A percentile compares a stretch with the other conserved stretches of the same genome.
These are phyloP conservation scores for Ferdinandea cuprea DNA, from an alignment of 2,888 invertebrate genomes.

Conservation along the genomic window DNA sequence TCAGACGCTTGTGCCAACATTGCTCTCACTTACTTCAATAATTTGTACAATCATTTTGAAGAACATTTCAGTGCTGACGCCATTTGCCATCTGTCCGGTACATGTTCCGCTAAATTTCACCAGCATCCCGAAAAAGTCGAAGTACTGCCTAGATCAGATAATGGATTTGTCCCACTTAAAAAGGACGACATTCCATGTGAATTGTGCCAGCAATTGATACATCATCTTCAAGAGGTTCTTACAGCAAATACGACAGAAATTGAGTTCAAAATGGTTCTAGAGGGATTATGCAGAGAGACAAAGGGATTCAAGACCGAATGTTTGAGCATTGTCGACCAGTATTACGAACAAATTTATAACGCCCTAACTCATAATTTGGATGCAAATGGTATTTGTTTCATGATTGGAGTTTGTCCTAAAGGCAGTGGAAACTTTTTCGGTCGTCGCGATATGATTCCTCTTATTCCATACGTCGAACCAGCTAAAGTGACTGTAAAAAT, in stretches of 20 bases:
- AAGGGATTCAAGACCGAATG: constrained; percentile 90
- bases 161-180: constrained; percentile 84
- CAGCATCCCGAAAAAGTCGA: constrained; percentile 86
- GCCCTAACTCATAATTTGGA: constrained; percentile 88
- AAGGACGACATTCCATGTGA: constrained; percentile 90
- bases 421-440: constrained; percentile 64
- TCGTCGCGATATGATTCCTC: constrained; percentile 85
- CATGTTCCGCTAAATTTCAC: constrained; percentile 87
- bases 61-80: constrained; percentile 86
- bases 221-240: constrained; percentile 90
- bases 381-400: constrained; percentile 87
- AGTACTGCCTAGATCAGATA: constrained; percentile 85
- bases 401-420: constrained; percentile 85
- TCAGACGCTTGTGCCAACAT: constrained; percentile 92
- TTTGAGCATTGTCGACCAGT: constrained; percentile 89
- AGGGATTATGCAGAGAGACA: constrained; percentile 92
- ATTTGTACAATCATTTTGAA: constrained; percentile 87
- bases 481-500: constrained; percentile 82
- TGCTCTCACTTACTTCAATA: constrained; percentile 89
- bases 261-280: constrained; percentile 90
- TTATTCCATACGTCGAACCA: constrained; percentile 84
- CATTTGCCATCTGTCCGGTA: constrained; percentile 90
- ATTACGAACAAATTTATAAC: constrained; percentile 89
- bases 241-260: constrained; percentile 92
- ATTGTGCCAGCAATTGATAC: constrained; percentile 92